phyloP scores from a whole-genome alignment of 2,797 vertebrate species.

The Pagetopsis macropterus region DNA sequence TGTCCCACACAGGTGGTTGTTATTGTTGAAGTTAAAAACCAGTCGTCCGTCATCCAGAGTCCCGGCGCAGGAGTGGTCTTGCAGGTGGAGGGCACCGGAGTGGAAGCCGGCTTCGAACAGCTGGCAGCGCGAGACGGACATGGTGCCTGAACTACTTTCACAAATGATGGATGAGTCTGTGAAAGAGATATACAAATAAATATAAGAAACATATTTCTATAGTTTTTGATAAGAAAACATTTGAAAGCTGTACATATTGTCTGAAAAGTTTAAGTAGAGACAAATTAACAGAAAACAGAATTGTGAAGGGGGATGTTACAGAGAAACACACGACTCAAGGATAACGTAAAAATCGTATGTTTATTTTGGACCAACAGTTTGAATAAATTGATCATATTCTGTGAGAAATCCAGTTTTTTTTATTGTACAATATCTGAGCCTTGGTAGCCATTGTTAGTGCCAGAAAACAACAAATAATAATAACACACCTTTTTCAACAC shows the following conservation, averaged over 20 bases:
- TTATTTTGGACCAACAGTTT: not conserved
- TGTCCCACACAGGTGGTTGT: slow-evolving; percentile 71
- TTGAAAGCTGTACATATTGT: not conserved
- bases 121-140: slow-evolving; percentile 79
- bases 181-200: slow-evolving; percentile 16
- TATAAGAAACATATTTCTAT: not conserved
- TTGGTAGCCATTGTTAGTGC: not conserved
- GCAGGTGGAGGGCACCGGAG: slow-evolving; percentile 64
- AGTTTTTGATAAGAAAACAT: not conserved
- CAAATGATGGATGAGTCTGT: slow-evolving; percentile 72
- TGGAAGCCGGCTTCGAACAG: slow-evolving; percentile 78
- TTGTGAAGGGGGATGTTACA: not conserved
- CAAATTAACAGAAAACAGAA: not conserved
- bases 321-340: not conserved
- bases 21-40: slow-evolving; percentile 74
- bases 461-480: too few relatives aligned
- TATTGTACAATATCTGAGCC: not conserved
- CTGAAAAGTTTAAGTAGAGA: not conserved
- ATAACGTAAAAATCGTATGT: not conserved
- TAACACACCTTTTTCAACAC: not conserved
- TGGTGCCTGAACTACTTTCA: slow-evolving; percentile 57
- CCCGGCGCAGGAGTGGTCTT: slow-evolving; percentile 66
- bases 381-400: not conserved
- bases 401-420: not conserved
- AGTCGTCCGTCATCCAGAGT: slow-evolving; percentile 68